Base-by-base conservation (phyloP, 92 coral and sea anemone species). In the Nematostella vectensis region DNA sequence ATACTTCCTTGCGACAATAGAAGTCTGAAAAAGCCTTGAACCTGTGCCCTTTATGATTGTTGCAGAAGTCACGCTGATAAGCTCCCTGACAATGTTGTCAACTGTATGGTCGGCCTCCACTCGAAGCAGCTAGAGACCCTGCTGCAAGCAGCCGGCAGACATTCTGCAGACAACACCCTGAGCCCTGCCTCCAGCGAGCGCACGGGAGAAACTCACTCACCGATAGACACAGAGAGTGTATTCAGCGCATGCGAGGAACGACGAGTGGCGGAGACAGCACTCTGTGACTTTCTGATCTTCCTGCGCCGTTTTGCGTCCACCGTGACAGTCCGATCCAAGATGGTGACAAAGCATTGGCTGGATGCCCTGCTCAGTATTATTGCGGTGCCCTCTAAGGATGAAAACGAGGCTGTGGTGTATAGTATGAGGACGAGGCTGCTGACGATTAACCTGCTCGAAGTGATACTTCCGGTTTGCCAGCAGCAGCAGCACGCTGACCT, bases 281-380 rank as follows among this genome's bases (percentile, higher is more conserved):
- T 84, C 50, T 84, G 94, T 62, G 80, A 84, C 38, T 84, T 84
- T 66, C 48, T 84, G 51, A 63, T 75, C 48, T 84, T 84, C 55
- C 59, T 84, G 27, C 76, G 94, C 11, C 62, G 86, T 58, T 79
- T 83, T 29, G 76, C 86, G 8, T 67, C 72, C 48, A 68, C 72
- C 24, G 68, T 39, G 45, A 57, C 54, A 6, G 75, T 73, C 30
- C 76, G 82, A 26, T 45, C 69, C 10, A 76, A 68, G 63, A 71
- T 83, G 85, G 94, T 81, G 12, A 67, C 78, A 48, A 78, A 50
- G 36, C 65, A 56, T 3, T 83, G 91, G 91, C 52, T 78, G 20
- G 81, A 69, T 30, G 71, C 71, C 3, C 44, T 78, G 36, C 68
- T 83, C 48, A 45, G 68, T 48, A 50, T 83, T 36, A 48, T 83